These are phyloP conservation scores for Anthrax anthrax DNA, from an alignment of 2,888 invertebrate species.

Conservation along the genomic window DNA sequence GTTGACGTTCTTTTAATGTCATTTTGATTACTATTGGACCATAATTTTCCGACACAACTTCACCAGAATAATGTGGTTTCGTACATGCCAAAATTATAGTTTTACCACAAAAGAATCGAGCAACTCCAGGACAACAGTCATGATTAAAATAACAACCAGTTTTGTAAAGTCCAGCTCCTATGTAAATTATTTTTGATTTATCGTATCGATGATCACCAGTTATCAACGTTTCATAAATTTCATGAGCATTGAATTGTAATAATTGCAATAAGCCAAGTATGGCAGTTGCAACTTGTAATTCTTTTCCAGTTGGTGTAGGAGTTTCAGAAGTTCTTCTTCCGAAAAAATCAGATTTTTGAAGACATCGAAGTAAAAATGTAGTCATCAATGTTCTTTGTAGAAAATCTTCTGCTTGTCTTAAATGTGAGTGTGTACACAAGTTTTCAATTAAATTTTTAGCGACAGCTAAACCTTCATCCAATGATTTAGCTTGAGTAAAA, in stretches of 20 bases:
- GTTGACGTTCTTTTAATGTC: constrained; percentile 42
- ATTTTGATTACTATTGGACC: constrained; percentile 59
- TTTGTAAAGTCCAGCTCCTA: constrained; percentile 56
- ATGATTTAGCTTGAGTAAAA: constrained; percentile 51
- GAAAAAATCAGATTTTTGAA: constrained; percentile 55
- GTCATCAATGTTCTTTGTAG: constrained; percentile 65
- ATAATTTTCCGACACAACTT: constrained; percentile 68
- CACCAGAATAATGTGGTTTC: constrained; percentile 48
- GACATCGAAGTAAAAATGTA: constrained; percentile 53
- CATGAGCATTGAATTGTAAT: constrained; percentile 75
- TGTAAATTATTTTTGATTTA: constrained; percentile 24
- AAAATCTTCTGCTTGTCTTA: constrained; percentile 51
- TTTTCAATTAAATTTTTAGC: constrained; percentile 42
- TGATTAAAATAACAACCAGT: constrained; percentile 71
- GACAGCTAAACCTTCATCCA: constrained; percentile 26
- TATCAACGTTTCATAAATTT: constrained; percentile 55
- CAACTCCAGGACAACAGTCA: constrained; percentile 64
- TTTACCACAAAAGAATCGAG: constrained; percentile 62
- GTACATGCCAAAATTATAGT: constrained; percentile 54
- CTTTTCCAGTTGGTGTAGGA: constrained; percentile 37
- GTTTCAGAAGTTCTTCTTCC: constrained; percentile 33
- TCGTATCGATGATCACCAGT: constrained; percentile 37
- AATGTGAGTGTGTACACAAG: constrained; percentile 49
- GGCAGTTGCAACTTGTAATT: constrained; percentile 46
- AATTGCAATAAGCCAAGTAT: constrained; percentile 57